Base-by-base conservation (phyloP, 2,888 invertebrate genomes). In the Hesperia comma region DNA sequence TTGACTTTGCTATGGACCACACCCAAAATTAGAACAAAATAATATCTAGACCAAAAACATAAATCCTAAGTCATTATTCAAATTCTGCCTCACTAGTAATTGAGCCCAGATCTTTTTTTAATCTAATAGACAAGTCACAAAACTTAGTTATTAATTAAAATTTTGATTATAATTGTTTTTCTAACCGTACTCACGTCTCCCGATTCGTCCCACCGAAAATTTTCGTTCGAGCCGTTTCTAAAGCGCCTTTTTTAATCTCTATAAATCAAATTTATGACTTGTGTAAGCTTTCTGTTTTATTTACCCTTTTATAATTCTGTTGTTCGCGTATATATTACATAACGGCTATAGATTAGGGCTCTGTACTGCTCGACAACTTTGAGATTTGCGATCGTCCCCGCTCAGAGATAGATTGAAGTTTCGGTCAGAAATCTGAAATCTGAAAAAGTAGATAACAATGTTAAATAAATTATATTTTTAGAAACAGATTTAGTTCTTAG, bases 231-330 rank as follows among this genome's bases (percentile, higher is more conserved):
- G 90, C 91, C 87, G 87, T 88, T 89, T 89, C 90, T 89, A 91
- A 90, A 90, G 91, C 92, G 90, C 90, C 92, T 92, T 92, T 92
- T 92, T 92, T 92, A 92, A 92, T 92, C 92, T 92, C 92, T 89
- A 92, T 92, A 92, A 92, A 92, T 92, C 92, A 92, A 91, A 92
- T 92, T 92, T 92, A 92, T 92, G 92, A 92, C 89, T 92, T 92
- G 92, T 92, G 91, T 92, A 92, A 92, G 92, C 92, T 92, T 90
- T 90, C 90, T 92, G 92, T 92, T 92, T 91, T 92, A 92, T 92
- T 92, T 92, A 92, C 92, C 92, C 91, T 90, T 92, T 91, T 88
- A 91, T 92, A 92, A 92, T 92, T 91, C 88, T 87, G 89, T 88
- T 86, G 86, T 84, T 81, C 79, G 83, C 82, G 77, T 77, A 76